A percentile compares a stretch with the other conserved stretches of the same genome.
Conservation (phyloP, 2,888 invertebrate genomes). For the Coelogynopora nodosa region DNA sequence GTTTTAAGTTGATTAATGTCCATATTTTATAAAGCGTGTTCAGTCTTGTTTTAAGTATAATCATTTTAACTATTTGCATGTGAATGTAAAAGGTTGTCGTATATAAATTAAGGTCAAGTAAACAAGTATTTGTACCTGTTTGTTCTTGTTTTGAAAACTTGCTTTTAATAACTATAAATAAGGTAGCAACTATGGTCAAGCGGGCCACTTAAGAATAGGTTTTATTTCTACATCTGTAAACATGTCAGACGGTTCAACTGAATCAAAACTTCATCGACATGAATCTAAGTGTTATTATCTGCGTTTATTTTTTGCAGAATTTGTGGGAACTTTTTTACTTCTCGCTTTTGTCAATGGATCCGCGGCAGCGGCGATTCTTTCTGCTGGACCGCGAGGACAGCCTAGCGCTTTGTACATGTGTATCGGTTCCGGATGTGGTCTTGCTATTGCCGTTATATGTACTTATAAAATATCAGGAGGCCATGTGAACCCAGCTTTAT, state of each 20-base stretch:
- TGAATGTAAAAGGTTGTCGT: too few relatives aligned
- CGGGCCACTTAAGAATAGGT: too few relatives aligned
- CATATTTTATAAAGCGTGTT: too few relatives aligned
- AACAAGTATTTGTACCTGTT: too few relatives aligned
- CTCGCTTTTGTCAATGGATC: slow-evolving; percentile 28
- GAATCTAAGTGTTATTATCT: neutral
- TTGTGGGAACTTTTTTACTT: slow-evolving; percentile 35
- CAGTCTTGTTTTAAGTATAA: too few relatives aligned
- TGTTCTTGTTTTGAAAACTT: too few relatives aligned
- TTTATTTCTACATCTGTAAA: neutral
- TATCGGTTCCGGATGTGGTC: neutral
- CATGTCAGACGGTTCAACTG: neutral
- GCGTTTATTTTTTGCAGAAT: neutral
- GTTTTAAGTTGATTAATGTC: too few relatives aligned
- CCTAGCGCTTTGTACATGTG: neutral
- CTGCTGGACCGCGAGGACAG: neutral
- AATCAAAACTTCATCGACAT: neutral
- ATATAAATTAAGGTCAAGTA: too few relatives aligned
- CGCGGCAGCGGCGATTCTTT: neutral
- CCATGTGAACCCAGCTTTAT: slow-evolving; percentile 60
- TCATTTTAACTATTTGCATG: too few relatives aligned
- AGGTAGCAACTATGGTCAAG: too few relatives aligned
- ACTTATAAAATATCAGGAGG: slow-evolving; percentile 48
- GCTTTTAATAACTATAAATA: too few relatives aligned
- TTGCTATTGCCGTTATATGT: neutral